Evolutionary conservation across 2,888 invertebrate genomes (phyloP), one percentile per base, ranked within the genome.

Genomic region (Neoascia interrupta): DNA sequence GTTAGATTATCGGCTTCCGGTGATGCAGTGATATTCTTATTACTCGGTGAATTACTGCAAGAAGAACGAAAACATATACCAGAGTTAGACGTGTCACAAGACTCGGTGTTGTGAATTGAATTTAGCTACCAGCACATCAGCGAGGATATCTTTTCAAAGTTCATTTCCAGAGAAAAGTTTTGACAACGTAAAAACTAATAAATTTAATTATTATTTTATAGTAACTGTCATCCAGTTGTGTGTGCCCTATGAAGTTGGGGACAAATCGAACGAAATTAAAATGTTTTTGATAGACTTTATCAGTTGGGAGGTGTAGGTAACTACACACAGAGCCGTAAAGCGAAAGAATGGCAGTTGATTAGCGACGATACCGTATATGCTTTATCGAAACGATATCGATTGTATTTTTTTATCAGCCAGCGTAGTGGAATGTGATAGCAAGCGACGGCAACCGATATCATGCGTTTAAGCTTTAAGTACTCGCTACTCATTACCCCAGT

Each of bases 1-100:
- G 49, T 81, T 70, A 81, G 79, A 54, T 73, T 73, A 68, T 82
- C 81, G 34, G 70, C 63, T 74, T 82, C 81, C 76, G 75, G 49
- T 16, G 70, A 41, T 43, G 51, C 73, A 34, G 64, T 75, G 16
- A 49, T 75, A 75, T 76, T 76, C 56, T 76, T 81, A 36, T 61
- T 73, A 37, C 39, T 73, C 26, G 73, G 61, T 36, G 79, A 73
- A 37, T 79, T 73, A 61, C 79, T 79, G 60, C 28, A 61, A 51
- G 47, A 45, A 45, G 26, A 31, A 74, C 21, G 11, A 60, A n/a
- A 58, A 37, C 3, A 15, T 26, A 8, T 13, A 19, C 34, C 15
- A 1, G 1, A 47, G 51, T 39, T 13, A 53, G 18, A 58, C 11
- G 19, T 58, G 28, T 47, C 56, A 68, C 53, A 37, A 49, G 10